These are phyloP conservation scores for Gambelia wislizenii DNA, from an alignment of 2,797 vertebrate genomes.

Conservation along the genomic window DNA sequence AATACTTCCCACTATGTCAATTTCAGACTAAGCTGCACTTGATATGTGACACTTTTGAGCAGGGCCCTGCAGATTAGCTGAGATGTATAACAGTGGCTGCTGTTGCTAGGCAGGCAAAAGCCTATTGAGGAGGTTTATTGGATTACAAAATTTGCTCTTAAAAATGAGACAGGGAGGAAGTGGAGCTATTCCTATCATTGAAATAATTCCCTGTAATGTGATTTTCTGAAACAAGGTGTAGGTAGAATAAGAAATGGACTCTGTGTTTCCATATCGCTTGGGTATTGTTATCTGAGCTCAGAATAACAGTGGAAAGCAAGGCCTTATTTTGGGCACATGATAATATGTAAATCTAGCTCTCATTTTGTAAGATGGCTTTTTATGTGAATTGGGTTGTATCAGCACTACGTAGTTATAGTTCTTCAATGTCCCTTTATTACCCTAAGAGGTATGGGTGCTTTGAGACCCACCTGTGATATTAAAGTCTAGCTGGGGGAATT, in stretches of 20 bases:
- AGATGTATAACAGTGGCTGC: conserved; percentile 6
- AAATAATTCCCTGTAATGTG: conserved; percentile 22
- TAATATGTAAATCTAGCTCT: background rate
- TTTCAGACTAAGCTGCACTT: background rate
- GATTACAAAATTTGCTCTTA: conserved; percentile 39
- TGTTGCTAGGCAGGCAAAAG: conserved; percentile 34
- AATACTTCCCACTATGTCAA: background rate
- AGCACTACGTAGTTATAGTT: no score
- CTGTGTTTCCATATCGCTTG: conserved; percentile 8
- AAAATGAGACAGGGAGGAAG: conserved; percentile 5
- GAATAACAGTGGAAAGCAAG: background rate
- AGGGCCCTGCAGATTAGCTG: conserved; percentile 27
- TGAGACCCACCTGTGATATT: no score
- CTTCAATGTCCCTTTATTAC: no score
- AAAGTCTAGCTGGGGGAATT: no score
- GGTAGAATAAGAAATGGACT: background rate
- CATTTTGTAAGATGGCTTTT: conserved; percentile 22
- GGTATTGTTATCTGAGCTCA: background rate
- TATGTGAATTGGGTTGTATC: background rate
- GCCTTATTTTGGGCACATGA: background rate
- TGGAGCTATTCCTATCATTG: conserved; percentile 19
- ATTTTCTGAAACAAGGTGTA: background rate
- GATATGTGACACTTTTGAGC: conserved; percentile 14
- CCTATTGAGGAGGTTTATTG: conserved; percentile 5
- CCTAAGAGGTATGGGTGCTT: no score